Evolutionary conservation across 1,140 invertebrate genomes (phyloP), one percentile per base, ranked within the genome.

Genomic region (Drosophila ercepeae): DNA sequence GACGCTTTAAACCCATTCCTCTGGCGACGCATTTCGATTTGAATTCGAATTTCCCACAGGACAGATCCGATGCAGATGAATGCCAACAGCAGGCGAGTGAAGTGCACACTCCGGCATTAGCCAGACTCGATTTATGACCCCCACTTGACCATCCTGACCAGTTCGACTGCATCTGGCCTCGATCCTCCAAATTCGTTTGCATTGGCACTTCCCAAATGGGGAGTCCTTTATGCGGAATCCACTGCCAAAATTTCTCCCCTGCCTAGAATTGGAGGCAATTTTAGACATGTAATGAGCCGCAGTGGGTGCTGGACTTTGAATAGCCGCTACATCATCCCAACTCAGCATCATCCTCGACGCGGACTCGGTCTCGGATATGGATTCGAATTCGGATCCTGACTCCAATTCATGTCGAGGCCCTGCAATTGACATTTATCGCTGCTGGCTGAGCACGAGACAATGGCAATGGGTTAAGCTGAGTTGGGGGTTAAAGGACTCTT

Each of bases 391-490:
- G 13, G 13, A 13, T 36, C 13, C 34, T 13, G 34, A 41, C 3
- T 42, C 39, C 14, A 16, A 16, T 48, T 58, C 50, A 36, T 51
- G 45, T 5, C 50, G 59, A 44, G 69, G 27, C 25, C 51, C 71
- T 84, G 81, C 76, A 76, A 76, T 84, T 84, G 81, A 84, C 81
- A 79, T 84, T 84, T 79, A 86, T 84, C 76, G 81, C 81, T 46
- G 67, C 78, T 41, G 72, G 50, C 67, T 61, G 67, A 63, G 68
- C 55, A 65, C 27, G 27, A 59, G 65, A 71, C 73, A 65, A 59
- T 76, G 39, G 53, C 4, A 8, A 9, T 13, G 36, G 67, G 54
- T 25, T 21, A 32, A 63, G 27, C 16, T 57, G 27, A 39, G 39
- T 4, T 9, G 6, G 7, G 44, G 39, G 39, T 14, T 25, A 45